Percentiles rank a stretch among this genome's conserved stretches.
These are phyloP conservation scores for Rachycentron canadum DNA, from an alignment of 2,797 vertebrate genomes.

Conservation along the genomic window DNA sequence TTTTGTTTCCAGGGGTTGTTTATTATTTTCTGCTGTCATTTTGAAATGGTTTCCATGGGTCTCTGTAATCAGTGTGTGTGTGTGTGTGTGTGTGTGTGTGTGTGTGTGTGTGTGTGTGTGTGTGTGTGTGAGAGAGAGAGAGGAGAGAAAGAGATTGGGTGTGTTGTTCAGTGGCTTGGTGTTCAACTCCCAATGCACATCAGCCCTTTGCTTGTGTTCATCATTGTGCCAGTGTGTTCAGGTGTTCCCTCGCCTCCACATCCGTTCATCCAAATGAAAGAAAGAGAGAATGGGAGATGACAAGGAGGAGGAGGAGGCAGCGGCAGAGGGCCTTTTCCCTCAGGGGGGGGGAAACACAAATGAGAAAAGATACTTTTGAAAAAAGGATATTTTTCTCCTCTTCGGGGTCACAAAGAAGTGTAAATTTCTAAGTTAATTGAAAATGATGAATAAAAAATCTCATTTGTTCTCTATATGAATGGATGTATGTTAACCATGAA, in stretches of 20 bases:
- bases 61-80: constrained; percentile 3
- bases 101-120: constrained; percentile 21
- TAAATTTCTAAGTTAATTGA: constrained; percentile 84
- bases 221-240: constrained; percentile 72
- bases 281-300: constrained; percentile 9
- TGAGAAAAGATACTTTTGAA: constrained; percentile 69
- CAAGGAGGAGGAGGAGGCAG: constrained; percentile 23
- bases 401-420: constrained; percentile 78
- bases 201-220: constrained; percentile 54
- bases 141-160: background rate
- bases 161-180: constrained; percentile 42
- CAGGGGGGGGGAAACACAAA: constrained; percentile 18
- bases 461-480: constrained; percentile 85
- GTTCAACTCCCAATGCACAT: constrained; percentile 46
- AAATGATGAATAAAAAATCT: constrained; percentile 61
- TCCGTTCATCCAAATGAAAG: constrained; percentile 54
- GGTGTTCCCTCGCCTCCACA: constrained; percentile 59
- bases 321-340: constrained; percentile 39
- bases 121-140: constrained; percentile 3
- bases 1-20: constrained; percentile 29
- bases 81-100: background rate
- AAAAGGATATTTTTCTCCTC: constrained; percentile 77
- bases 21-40: constrained; percentile 50
- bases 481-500: constrained; percentile 87
- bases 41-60: constrained; percentile 33